Base-by-base conservation (phyloP, 2,888 invertebrate genomes). In the Diaphora mendica region DNA sequence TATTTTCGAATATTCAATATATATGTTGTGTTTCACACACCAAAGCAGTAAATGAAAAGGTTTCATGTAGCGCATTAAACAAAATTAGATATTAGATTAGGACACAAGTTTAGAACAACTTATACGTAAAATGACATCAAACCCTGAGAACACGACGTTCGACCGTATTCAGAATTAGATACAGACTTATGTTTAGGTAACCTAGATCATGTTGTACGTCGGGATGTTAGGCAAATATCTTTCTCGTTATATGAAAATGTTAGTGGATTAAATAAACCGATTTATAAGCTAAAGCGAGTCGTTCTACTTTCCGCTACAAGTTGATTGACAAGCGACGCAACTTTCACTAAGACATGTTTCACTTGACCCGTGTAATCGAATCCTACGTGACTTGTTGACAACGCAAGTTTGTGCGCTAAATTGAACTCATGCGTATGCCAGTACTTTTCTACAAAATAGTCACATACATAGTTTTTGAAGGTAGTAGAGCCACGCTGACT, bases 331-430 rank as follows among this genome's bases (percentile, higher is more conserved):
- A 69, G 55, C 68, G 39, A 69, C 35, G 39, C 51, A 69, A 55
- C 35, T 59, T 69, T 20, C 39, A 55, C 68, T 69, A 59, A 68
- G 68, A 69, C 55, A 35, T 35, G 68, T 59, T 55, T 69, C 68
- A 69, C 55, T 69, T 69, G 68, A 69, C 68, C 68, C 68, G 68
- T 69, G 68, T 69, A 69, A 69, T 69, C 39, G 55, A 39, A 59
- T 39, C 55, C 51, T 59, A n/a, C 55, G 55, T 39, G 68, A 59
- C 55, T 67, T 39, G 68, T 39, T n/a, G 55, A 26, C 59, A n/a
- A n/a, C 51, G 68, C 42, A 68, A 55, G n/a, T 55, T 55, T 39
- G 33, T 35, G 51, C n/a, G 35, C n/a, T 35, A 39, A 35, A 33
- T 17, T 26, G 35, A 20, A 51, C 55, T 51, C 68, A 17, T n/a